Evolutionary conservation across 2,888 invertebrate species (phyloP).

Genomic region (Campaea margaritaria): DNA sequence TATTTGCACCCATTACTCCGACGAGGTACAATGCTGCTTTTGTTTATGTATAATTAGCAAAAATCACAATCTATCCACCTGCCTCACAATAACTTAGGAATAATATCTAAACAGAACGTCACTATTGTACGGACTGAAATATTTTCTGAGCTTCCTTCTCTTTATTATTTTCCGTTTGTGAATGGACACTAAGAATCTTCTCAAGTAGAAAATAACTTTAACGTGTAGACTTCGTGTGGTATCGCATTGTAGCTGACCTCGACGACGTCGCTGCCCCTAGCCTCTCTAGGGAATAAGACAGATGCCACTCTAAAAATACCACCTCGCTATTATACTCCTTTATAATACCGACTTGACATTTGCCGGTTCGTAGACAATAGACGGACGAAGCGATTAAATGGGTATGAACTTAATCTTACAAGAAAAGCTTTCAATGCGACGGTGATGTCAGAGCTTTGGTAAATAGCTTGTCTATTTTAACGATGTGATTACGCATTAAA

Average conservation of each 20-base stretch:
- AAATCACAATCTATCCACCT: constrained; percentile 13
- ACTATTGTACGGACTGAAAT: too few species aligned
- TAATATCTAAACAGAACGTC: too few species aligned
- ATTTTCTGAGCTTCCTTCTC: neutral
- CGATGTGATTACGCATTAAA: too few species aligned
- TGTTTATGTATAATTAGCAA: constrained; percentile 5
- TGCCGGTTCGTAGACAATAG: constrained; percentile 30
- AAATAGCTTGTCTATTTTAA: too few species aligned
- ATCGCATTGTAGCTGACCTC: constrained; percentile 28
- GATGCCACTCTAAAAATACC: constrained; percentile 50
- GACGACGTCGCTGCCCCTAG: constrained; percentile 23
- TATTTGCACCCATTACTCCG: constrained; percentile 6
- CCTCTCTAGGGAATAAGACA: constrained; percentile 30
- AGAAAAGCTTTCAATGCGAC: constrained; percentile 6
- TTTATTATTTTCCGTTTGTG: constrained; percentile 3
- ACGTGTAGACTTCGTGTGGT: constrained; percentile 22
- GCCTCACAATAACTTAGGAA: neutral
- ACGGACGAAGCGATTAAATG: constrained; percentile 9
- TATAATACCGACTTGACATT: constrained; percentile 53
- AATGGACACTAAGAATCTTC: constrained; percentile 9
- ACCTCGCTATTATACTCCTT: constrained; percentile 48
- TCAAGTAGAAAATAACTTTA: constrained; percentile 24
- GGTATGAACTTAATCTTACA: constrained; percentile 5
- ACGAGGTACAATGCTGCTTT: neutral
- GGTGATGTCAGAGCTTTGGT: too few species aligned